phyloP scores from a whole-genome alignment of 2,888 invertebrate genomes.

The Globia sparganii region DNA sequence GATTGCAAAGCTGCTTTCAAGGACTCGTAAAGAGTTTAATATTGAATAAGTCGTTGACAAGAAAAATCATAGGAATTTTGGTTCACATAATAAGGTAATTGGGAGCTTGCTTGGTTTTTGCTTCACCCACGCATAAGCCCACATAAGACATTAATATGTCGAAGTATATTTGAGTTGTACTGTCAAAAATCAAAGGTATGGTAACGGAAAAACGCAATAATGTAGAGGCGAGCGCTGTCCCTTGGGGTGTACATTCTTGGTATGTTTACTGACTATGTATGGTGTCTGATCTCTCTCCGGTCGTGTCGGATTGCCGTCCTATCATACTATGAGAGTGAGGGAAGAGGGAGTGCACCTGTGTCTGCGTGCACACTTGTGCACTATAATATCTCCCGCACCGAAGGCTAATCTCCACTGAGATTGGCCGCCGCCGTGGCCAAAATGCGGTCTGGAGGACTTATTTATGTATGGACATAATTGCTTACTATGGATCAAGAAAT shows the following conservation, averaged over 20 bases:
- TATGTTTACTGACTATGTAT: neutral
- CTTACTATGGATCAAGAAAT: neutral
- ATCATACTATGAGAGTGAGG: too few relatives aligned
- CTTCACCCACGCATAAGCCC: neutral
- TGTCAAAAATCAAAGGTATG: neutral
- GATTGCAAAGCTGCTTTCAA: neutral
- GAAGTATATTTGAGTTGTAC: neutral
- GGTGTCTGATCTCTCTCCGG: too few relatives aligned
- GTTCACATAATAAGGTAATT: too few relatives aligned
- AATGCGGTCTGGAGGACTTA: too few relatives aligned
- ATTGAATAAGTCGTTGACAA: neutral
- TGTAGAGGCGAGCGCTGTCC: neutral
- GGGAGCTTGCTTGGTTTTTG: neutral
- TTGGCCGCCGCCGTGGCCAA: too few relatives aligned
- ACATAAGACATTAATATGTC: too few relatives aligned
- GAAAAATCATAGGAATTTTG: neutral
- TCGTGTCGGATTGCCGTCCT: too few relatives aligned
- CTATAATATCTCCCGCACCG: too few relatives aligned
- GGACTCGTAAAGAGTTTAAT: neutral
- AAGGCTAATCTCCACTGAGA: too few relatives aligned
- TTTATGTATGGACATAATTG: neutral
- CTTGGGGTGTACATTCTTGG: neutral
- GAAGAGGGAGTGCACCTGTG: too few relatives aligned
- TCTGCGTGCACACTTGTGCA: too few relatives aligned
- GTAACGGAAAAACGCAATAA: neutral